Base-by-base conservation (phyloP, 2,888 invertebrate genomes). In the Protonemura montana region DNA sequence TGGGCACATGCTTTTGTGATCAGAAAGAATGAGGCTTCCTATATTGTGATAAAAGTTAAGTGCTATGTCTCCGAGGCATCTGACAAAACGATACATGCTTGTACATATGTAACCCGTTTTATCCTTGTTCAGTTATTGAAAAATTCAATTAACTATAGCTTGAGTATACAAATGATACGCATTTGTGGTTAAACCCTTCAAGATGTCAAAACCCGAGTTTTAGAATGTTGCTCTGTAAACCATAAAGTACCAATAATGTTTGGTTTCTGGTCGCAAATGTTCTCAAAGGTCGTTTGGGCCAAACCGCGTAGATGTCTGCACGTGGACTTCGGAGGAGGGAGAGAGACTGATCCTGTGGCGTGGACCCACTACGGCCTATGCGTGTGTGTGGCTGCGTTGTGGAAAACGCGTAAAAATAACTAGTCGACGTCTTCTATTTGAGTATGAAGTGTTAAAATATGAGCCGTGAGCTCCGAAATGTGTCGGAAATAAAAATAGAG, bases 361-460 rank as follows among this genome's bases (percentile, higher is more conserved):
- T 13, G 21, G 59, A 13, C 59, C 59, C 35, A 6, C 35, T 35
- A 10, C 35, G 35, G 35, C 35, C 35, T 35, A 21, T n/a, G n/a
- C n/a, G n/a, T n/a, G 21, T 21, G 59, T 13, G 59, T 59, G 59
- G 59, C 59, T 59, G 13, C 59, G 59, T 59, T 3, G 59, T 59
- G 16, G 59, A 59, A 59, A 59, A 59, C 59, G 59, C 59, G 59
- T 59, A 59, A 59, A 59, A 59, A 59, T 59, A 59, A 59, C 59
- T 59, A 59, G 59, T 16, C 35, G 35, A 35, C 35, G 35, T 35
- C 59, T 59, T 59, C 59, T 59, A 59, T 59, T 59, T 59, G 59
- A 59, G 59, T 59, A 59, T 59, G 59, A 59, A 59, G 59, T 59
- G 59, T 59, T 59, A 59, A 59, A 59, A 59, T 59, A 59, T 59